These are phyloP conservation scores for Ephialtes manifestator DNA, from an alignment of 2,888 invertebrate genomes.

Conservation along the genomic window DNA sequence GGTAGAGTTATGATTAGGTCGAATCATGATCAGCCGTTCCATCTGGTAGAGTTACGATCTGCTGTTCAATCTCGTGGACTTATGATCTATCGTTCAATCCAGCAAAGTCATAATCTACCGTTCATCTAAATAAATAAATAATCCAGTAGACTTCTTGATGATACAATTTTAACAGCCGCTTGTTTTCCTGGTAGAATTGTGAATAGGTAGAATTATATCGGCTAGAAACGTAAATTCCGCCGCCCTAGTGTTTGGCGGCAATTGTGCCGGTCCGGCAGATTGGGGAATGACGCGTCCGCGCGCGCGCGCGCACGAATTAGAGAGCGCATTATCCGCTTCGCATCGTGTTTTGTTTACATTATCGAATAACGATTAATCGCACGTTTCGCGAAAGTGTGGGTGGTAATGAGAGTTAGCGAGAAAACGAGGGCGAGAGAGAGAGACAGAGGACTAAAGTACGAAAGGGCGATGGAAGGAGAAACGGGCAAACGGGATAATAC, in stretches of 20 bases:
- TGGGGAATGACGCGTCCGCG: neutral
- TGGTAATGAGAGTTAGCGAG: slow-evolving; percentile 17
- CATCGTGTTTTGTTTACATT: slow-evolving; percentile 78
- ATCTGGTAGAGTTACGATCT: too few species aligned
- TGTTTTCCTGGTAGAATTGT: too few species aligned
- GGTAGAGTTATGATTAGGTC: too few species aligned
- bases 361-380: slow-evolving; percentile 80
- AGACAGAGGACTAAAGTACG: slow-evolving; percentile 33
- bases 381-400: slow-evolving; percentile 69
- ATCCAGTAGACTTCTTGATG: too few species aligned
- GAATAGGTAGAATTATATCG: too few species aligned
- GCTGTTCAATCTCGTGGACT: too few species aligned
- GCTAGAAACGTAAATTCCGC: too few species aligned
- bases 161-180: too few species aligned
- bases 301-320: slow-evolving; percentile 71
- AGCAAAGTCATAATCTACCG: too few species aligned
- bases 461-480: slow-evolving; percentile 29
- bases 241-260: slow-evolving; percentile 21
- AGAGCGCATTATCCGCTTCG: slow-evolving; percentile 75
- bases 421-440: slow-evolving; percentile 15
- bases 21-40: too few species aligned
- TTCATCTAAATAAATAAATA: too few species aligned
- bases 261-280: neutral
- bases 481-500: slow-evolving; percentile 57
- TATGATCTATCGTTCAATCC: too few species aligned